phyloP scores from a whole-genome alignment of 2,113 vertebrate species.

The Chlorodrepanis virens region DNA sequence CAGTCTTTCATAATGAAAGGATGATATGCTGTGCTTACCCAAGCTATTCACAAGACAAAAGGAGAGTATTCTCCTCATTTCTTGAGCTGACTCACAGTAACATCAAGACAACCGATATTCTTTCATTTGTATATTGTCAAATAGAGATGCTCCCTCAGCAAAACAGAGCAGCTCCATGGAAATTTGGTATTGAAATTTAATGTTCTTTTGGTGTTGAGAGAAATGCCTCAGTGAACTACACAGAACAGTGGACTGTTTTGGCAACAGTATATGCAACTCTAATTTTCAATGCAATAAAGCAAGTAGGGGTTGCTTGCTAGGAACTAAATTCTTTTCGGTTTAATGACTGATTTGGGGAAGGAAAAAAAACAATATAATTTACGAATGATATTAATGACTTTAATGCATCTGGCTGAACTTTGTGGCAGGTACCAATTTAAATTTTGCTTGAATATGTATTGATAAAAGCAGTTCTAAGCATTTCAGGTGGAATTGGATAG shows the following conservation, averaged over 20 bases:
- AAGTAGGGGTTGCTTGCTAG: not conserved
- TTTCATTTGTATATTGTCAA: slow-evolving; percentile 28
- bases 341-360: slow-evolving; percentile 44
- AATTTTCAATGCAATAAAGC: slow-evolving; percentile 30
- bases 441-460: slow-evolving; percentile 51
- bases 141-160: slow-evolving; percentile 12
- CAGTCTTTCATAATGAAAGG: not conserved
- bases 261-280: not conserved
- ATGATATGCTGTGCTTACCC: not conserved
- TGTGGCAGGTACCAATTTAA: slow-evolving; percentile 53
- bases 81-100: not conserved
- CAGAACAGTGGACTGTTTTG: slow-evolving; percentile 1
- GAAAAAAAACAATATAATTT: slow-evolving; percentile 12
- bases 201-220: slow-evolving; percentile 45
- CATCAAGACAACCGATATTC: slow-evolving; percentile 18
- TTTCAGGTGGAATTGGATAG: not conserved
- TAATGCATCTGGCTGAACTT: slow-evolving; percentile 54
- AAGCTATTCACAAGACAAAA: slow-evolving; percentile 32
- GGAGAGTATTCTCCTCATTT: slow-evolving; percentile 14
- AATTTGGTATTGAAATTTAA: slow-evolving; percentile 58
- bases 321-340: slow-evolving; percentile 37
- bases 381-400: slow-evolving; percentile 65
- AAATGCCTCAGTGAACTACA: not conserved
- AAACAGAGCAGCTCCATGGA: slow-evolving; percentile 43
- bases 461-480: slow-evolving; percentile 35